Evolutionary conservation across 2,797 vertebrate genomes (phyloP), one percentile per base, ranked within the genome.

Genomic region (Megalops cyprinoides): DNA sequence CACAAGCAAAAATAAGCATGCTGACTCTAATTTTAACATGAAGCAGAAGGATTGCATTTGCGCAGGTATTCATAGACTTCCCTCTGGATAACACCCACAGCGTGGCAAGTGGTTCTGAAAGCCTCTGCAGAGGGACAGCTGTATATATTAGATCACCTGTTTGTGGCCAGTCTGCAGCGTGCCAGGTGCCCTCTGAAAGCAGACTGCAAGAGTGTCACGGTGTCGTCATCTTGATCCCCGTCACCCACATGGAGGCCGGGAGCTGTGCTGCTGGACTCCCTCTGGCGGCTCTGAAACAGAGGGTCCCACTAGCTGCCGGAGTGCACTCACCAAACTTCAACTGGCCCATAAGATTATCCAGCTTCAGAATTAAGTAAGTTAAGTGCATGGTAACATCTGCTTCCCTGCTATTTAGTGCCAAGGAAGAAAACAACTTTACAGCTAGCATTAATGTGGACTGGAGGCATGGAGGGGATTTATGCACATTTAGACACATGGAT

Each of bases 171-270:
- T 28, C 75, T 78, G 81, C 83, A 86, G 78, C 94, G 95, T 76
- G 93, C 86, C 84, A 95, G 86, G 86, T 98, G 95, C 82, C 95
- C 97, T 86, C 96, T 94, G 86, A 98, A 94, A 12, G 91, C 60
- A 0, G 96, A 95, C 89, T 98, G 97, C 74, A 98, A 88, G 79
- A 92, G 73, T 0, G 84, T 90, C 81, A 96, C 80, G 7, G 80
- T 77, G 79, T 93, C 93, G 51, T 91, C 94, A 14, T 85, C 86
- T 65, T 89, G 89, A 44, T 84, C 42, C 67, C 77, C 79, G 5
- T 80, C 86, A 80, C 86, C 79, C 0, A 76, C 80, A 3, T 34
- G 78, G n/a, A 18, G n/a, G 4, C 15, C n/a, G 25, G 51, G 39
- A 5, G 37, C 85, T 37, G 81, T 74, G 42, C 74, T 51, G 80